Evolutionary conservation across 2,797 vertebrate species (phyloP).

Genomic region (Gymnothorax reevesii): DNA sequence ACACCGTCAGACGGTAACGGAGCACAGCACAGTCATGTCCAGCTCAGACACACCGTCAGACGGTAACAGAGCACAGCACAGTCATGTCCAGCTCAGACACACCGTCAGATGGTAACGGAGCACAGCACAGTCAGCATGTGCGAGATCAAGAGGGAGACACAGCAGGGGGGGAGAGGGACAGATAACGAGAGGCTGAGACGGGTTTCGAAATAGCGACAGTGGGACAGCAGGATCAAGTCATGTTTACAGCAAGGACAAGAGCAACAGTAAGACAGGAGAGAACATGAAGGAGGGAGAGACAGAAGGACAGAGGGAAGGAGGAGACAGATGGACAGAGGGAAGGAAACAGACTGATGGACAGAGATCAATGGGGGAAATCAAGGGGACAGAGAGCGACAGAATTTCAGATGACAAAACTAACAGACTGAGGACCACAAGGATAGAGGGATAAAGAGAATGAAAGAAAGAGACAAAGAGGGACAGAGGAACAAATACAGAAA

Average conservation of each 20-base stretch:
- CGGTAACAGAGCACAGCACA: background rate
- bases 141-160: background rate
- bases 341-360: background rate
- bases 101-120: background rate
- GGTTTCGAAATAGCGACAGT: background rate
- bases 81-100: background rate
- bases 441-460: background rate
- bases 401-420: no score
- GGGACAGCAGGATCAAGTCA: background rate
- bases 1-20: background rate
- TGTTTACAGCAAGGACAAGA: background rate
- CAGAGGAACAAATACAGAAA: background rate
- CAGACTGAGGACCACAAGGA: no score
- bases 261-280: background rate
- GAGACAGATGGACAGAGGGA: background rate
- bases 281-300: background rate
- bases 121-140: background rate
- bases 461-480: background rate
- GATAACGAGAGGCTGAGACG: conserved; percentile 4
- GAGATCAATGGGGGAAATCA: no score
- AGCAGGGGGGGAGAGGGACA: background rate
- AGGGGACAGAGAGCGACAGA: background rate
- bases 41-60: background rate
- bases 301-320: background rate
- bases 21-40: background rate